phyloP scores from a whole-genome alignment of 2,888 invertebrate species.

The Pyrrhia umbra region DNA sequence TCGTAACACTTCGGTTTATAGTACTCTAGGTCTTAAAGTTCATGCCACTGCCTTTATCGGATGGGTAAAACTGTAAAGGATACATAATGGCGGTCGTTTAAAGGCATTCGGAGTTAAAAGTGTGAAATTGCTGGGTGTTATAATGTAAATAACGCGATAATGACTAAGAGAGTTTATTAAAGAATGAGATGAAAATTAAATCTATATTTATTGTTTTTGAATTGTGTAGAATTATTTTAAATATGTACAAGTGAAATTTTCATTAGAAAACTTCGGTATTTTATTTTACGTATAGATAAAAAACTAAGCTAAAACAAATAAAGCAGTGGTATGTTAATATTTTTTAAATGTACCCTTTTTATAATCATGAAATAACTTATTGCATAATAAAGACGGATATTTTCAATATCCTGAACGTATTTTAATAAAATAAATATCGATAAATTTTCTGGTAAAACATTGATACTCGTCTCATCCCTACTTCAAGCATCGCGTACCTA shows the following conservation, averaged over 20 bases:
- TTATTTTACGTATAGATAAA: no score
- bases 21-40: slow-evolving; percentile 44
- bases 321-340: no score
- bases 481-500: slow-evolving; percentile 2
- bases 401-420: no score
- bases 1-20: slow-evolving; percentile 50
- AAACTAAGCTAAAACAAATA: no score
- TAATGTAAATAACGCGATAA: not conserved
- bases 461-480: slow-evolving; percentile 33
- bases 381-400: no score
- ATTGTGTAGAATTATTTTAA: no score
- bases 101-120: not conserved
- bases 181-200: not conserved
- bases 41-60: slow-evolving; percentile 3
- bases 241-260: no score
- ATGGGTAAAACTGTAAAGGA: slow-evolving; percentile 1
- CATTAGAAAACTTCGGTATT: no score
- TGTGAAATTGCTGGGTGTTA: not conserved
- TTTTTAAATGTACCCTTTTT: no score
- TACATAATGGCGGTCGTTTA: not conserved
- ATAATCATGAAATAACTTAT: no score
- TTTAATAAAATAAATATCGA: slow-evolving; percentile 17
- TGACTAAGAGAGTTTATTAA: no score
- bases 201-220: not conserved
- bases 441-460: slow-evolving; percentile 10